phyloP scores from a whole-genome alignment of 2,888 invertebrate species.

The Zygothrica quintamaculata region DNA sequence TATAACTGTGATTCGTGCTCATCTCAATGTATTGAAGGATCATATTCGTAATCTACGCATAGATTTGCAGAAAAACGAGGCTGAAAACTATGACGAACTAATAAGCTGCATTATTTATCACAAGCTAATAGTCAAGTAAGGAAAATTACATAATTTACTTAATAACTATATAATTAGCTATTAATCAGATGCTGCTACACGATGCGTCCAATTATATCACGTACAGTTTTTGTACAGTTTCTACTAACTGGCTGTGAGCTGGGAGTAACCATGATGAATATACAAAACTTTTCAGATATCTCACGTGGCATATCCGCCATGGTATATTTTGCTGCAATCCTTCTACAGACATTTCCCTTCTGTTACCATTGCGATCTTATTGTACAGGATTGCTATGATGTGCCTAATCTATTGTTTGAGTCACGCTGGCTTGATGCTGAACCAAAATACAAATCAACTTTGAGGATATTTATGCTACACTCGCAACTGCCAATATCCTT shows the following conservation, averaged over 20 bases:
- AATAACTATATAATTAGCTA: too few relatives aligned
- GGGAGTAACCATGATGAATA: not conserved
- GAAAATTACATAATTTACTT: not conserved
- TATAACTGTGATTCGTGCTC: conserved; percentile 37
- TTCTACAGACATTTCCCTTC: conserved; percentile 1
- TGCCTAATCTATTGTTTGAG: conserved; percentile 10
- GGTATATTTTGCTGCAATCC: not conserved
- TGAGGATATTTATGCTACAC: conserved; percentile 1
- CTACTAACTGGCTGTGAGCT: not conserved
- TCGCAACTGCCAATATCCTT: conserved; percentile 2
- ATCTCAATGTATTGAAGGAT: conserved; percentile 37
- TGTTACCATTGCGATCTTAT: conserved; percentile 31
- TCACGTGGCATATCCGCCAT: not conserved
- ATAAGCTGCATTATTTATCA: conserved; percentile 41
- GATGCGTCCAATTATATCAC: not conserved
- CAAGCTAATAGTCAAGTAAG: conserved; percentile 39
- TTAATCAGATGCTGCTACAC: conserved; percentile 7
- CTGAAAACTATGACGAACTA: conserved; percentile 39
- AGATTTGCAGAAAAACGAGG: conserved; percentile 23
- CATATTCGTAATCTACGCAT: conserved; percentile 34
- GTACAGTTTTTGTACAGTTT: conserved; percentile 1
- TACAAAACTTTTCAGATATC: not conserved
- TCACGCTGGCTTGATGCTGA: conserved; percentile 8
- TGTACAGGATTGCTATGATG: conserved; percentile 31
- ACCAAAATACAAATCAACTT: conserved; percentile 4